Evolutionary conservation across 1,140 invertebrate genomes (phyloP), one percentile per base, ranked within the genome.

Genomic region (Lasioglossum baleicum): DNA sequence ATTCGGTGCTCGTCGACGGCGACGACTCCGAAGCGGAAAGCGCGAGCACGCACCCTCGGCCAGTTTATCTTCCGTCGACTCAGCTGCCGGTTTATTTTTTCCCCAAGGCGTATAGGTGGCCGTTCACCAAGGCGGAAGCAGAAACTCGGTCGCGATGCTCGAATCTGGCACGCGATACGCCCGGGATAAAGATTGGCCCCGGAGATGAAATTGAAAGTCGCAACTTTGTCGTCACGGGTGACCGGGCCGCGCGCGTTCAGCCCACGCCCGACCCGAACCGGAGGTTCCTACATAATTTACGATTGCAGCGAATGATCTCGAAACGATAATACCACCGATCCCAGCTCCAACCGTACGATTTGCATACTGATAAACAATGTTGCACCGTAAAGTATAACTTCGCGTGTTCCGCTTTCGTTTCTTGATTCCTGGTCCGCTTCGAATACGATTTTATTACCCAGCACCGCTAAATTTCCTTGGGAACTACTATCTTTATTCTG

Each of bases 181-280:
- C 7, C 22, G 35, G 51, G 61, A 48, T 35, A 56, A 17, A 66
- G 70, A 13, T 17, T 44, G 26, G 17, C 53, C 6, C 35, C 40
- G 26, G 22, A 51, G 48, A 40, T 20, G 65, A 13, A 31, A 35
- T 11, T 15, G 56, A 80, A 65, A 68, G 42, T 61, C 20, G 72
- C 72, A 48, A 35, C 42, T 20, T 79, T 66, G 51, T 79, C 61
- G 76, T 63, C 44, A 65, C 69, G 76, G 68, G 13, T 72, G 69
- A 79, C 65, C 69, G 68, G 65, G 17, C 44, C 2, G 17, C 56
- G 17, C 6, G 48, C 51, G 26, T 31, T 40, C 20, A 22, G 22
- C 42, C 22, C 35, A 72, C 31, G 61, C 1, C 10, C 20, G 48
- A n/a, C 13, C 7, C 51, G 63, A 65, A 8, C 17, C 10, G 35